These are phyloP conservation scores for Erpobdella octoculata DNA, from an alignment of 2,888 invertebrate genomes.

Conservation along the genomic window DNA sequence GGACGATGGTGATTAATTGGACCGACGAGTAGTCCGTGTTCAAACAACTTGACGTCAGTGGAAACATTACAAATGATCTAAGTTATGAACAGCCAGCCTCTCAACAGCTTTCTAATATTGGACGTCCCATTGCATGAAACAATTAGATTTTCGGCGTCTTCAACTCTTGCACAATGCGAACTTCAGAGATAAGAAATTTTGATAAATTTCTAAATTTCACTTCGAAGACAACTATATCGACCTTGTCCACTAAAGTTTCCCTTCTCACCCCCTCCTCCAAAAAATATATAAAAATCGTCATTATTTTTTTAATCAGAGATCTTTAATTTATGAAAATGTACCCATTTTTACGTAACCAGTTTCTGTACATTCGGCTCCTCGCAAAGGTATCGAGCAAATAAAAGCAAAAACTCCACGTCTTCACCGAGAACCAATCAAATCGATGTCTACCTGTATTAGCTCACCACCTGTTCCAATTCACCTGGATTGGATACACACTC, in stretches of 20 bases:
- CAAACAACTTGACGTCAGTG: constrained; percentile 15
- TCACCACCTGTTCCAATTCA: no score
- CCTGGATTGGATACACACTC: no score
- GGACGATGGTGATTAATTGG: constrained; percentile 4
- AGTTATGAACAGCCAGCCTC: constrained; percentile 11
- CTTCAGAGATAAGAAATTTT: neutral
- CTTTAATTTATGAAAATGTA: no score
- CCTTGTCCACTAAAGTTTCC: neutral
- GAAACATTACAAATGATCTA: constrained; percentile 1
- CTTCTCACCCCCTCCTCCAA: neutral
- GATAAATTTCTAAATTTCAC: neutral
- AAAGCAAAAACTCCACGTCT: no score
- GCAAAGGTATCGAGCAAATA: no score
- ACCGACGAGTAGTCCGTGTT: neutral
- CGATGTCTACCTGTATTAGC: no score
- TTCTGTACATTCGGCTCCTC: no score
- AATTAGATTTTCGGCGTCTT: neutral
- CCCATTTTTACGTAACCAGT: no score
- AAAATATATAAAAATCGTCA: no score
- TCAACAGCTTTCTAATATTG: neutral
- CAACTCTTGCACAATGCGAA: neutral
- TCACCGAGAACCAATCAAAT: no score
- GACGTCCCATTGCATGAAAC: neutral
- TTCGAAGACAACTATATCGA: neutral
- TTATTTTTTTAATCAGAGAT: no score